Evolutionary conservation across 2,888 invertebrate species (phyloP), one percentile per base, ranked within the genome.

Genomic region (Caenorhabditis zanzibari): DNA sequence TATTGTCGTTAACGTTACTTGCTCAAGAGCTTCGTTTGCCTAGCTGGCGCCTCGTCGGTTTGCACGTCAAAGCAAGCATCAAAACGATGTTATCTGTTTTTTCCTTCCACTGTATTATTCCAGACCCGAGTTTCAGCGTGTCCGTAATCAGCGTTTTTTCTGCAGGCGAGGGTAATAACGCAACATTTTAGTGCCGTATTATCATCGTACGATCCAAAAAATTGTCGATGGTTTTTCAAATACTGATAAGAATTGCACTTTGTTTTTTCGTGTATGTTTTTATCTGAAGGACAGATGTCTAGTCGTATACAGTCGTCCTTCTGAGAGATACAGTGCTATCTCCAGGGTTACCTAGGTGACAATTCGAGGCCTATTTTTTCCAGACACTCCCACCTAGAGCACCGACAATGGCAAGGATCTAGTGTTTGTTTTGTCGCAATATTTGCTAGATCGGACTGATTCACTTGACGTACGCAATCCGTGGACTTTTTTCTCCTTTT

Each of bases 391-490:
- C 73, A 73, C 73, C 44, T 14, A 68, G 38, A 68, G 52, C 66
- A 49, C 80, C 59, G 72, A 73, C 80, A 73, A 72, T 80, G 80
- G 73, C 80, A 72, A 22, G 61, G 66, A 68, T 82, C 63, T 74
- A 79, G 83, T 83, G 74, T 83, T 83, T 83, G 74, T 83, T 83
- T 83, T 83, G 83, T 74, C 79, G 83, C 83, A 83, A 83, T 83
- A 83, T 83, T 83, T 83, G 83, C 69, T 35, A 38, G 68, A 77
- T 73, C 73, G 73, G 61, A 69, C 77, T 82, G 82, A 82, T 82
- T 82, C 77, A 76, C 82, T 76, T 82, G 81, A 63, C 63, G 76
- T 64, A 72, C 52, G 71, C 63, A 47, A 52, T 44, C 69, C 63
- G 59, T 52, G 59, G 41, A 71, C 32, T 54, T 47, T 59, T 69